Base-by-base conservation (phyloP, 2,797 vertebrate species). In the Streptopelia turtur region DNA sequence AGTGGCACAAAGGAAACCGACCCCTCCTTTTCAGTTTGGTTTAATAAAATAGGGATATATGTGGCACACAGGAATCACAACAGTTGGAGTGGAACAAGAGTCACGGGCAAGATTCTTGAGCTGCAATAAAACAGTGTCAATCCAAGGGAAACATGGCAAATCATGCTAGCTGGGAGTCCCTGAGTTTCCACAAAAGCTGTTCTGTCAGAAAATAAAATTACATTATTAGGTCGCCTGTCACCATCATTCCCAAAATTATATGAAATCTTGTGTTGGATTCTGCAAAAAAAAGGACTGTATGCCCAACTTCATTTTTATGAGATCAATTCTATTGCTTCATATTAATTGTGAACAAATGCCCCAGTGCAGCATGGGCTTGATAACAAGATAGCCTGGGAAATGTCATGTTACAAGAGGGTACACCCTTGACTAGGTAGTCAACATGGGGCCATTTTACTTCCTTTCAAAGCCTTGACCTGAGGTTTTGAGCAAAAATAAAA, bases 31-130 rank as follows among this genome's bases (percentile, higher is more conserved):
- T 69, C 52, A 6, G 56, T 35, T 31, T 57, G 66, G 21, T 86
- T 96, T 76, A 76, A 94, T 89, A 93, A 94, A 87, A 71, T 11
- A 72, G 31, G 66, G 18, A 86, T 91, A 93, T 94, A 91, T 72
- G 63, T n/a, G 74, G n/a, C 89, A 91, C 83, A 50, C 10, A 94
- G 83, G 87, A 84, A 91, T 64, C 18, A 3, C 87, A 90, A 66
- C 83, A 87, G 49, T 87, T 16, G 2, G 50, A 75, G 55, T n/a
- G 35, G 72, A 90, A 79, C 55, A 82, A 74, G 35, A 96, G 61
- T 52, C 87, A 79, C 0, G 3, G 83, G 49, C 59, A 70, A 74
- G 56, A 79, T 66, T 41, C 83, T 59, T 63, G 47, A 69, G 59
- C 33, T 91, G 76, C 47, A 91, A 81, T 93, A 86, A 94, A 83